Evolutionary conservation across 2,888 invertebrate species (phyloP), one percentile per base, ranked within the genome.

Genomic region (Melieria picta): DNA sequence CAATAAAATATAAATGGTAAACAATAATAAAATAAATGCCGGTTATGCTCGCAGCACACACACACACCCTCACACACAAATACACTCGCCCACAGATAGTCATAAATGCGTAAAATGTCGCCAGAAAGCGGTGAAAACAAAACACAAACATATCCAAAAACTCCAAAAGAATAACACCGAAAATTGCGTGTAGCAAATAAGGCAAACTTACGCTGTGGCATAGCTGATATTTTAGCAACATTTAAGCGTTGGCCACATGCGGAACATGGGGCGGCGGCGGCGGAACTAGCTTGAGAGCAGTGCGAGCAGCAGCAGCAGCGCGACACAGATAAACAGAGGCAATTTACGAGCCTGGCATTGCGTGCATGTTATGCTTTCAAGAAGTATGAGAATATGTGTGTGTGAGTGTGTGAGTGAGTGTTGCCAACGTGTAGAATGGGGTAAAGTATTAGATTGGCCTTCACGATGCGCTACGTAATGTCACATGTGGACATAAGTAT

Each of bases 91-190:
- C 9, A 7, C 43, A 48, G 43, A 64, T 11, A 56, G 16, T 47
- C n/a, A 58, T 62, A 67, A 47, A 62, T 65, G 55, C 68, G 52
- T 50, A 50, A 62, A 62, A 47, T 67, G 52, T 65, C 62, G 30
- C n/a, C 52, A 52, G 13, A n/a, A 11, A 52, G 52, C 13, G 52
- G n/a, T 52, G 52, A 13, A 5, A n/a, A 52, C 52, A 52, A 5
- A 7, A 13, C 9, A 7, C 13, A 52, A n/a, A 52, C 4, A 52
- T 7, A 13, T 52, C 52, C 5, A 52, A 30, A 30, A 30, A 30
- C 30, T 2, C 30, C 30, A 30, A 30, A 30, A 30, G 30, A 30
- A 30, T 1, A 30, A 30, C 30, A 30, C 30, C 30, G 3, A 30
- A 30, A 30, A 30, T 3, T 30, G 30, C 2, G 30, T 30, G 30